These are phyloP conservation scores for Trissolcus japonicus DNA, from an alignment of 2,888 invertebrate genomes.

Conservation along the genomic window DNA sequence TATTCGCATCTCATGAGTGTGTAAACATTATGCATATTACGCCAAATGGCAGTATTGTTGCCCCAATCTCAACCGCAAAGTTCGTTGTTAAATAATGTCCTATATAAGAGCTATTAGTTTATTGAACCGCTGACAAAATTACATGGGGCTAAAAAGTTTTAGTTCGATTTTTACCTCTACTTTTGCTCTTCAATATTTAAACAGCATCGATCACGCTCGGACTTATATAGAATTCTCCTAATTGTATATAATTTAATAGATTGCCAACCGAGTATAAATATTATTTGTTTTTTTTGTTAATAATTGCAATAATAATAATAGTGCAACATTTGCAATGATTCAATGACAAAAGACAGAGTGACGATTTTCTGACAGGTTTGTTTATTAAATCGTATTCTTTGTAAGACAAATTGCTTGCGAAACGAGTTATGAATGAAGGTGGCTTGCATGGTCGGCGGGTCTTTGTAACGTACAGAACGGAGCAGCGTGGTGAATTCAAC, in stretches of 20 bases:
- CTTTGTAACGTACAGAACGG: constrained; percentile 43
- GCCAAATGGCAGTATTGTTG: too few species aligned
- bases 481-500: constrained; percentile 54
- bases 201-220: constrained; percentile 11
- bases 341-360: constrained; percentile 11
- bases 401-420: constrained; percentile 25
- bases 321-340: neutral
- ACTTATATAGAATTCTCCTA: neutral
- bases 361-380: constrained; percentile 33
- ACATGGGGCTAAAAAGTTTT: too few species aligned
- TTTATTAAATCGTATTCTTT: constrained; percentile 43
- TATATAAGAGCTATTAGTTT: too few species aligned
- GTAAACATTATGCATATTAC: too few species aligned
- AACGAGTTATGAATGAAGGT: constrained; percentile 23
- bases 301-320: too few species aligned
- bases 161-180: too few species aligned
- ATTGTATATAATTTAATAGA: neutral
- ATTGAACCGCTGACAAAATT: too few species aligned
- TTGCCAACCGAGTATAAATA: neutral
- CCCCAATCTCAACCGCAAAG: too few species aligned
- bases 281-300: neutral
- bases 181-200: constrained; percentile 31
- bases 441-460: constrained; percentile 37
- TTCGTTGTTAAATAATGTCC: too few species aligned
- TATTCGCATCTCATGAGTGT: too few species aligned